Evolutionary conservation across 2,888 invertebrate genomes (phyloP), one percentile per base, ranked within the genome.

Genomic region (Caenorhabditis virilis): DNA sequence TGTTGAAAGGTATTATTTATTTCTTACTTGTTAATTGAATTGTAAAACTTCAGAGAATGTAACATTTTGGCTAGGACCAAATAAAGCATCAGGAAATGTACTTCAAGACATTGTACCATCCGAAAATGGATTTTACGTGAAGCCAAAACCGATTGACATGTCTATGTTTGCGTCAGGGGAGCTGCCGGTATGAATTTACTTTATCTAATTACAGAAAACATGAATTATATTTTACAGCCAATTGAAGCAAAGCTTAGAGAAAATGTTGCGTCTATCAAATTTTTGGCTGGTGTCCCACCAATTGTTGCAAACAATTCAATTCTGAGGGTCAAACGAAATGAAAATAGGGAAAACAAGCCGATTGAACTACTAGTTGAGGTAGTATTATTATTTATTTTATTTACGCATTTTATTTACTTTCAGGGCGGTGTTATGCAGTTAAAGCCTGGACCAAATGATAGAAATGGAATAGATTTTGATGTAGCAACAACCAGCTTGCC

Each of bases 31-130:
- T 35, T 13, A 15, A 27, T 25, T 9, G 20, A 26, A 27, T 11
- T 23, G 15, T 33, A 57, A 22, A n/a, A 16, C 33, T 75, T 36
- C 35, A 83, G 82, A 82, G 51, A 83, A 83, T 63, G 73, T 83
- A 2, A 82, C 83, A 1, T 83, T 83, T 61, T 83, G 83, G 83
- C 55, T 74, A 26, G 83, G 83, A 20, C 83, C 83, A 9, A 65
- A 72, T 13, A 62, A 50, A n/a, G 39, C 64, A 11, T 74, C 78
- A 1, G 66, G 68, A 23, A 70, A 76, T 23, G 51, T 63, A 16
- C 60, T 75, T 6, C 59, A 65, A 22, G 82, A 83, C 56, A 71
- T 78, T 20, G 65, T 79, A 48, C 83, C 83, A 18, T 76, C 75
- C 13, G 69, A 66, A 23, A 83, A 83, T 64, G 83, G 83, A 11